Evolutionary conservation across 1,140 invertebrate genomes (phyloP), one percentile per base, ranked within the genome.

Genomic region (Nixonia krombeini): DNA sequence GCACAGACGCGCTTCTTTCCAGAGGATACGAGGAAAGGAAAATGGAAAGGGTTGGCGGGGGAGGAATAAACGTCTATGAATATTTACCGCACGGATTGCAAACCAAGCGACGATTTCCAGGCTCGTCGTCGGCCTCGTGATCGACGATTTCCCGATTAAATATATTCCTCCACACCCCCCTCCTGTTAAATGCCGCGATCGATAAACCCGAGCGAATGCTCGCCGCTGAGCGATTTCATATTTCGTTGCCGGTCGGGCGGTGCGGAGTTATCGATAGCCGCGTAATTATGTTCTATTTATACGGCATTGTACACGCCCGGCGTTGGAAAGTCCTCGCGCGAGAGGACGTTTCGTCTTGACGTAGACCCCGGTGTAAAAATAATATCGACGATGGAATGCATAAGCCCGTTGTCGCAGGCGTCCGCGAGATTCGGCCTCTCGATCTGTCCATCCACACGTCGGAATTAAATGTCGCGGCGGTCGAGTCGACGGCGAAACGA

Each of bases 301-400:
- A 41, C 12, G 5, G 4, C 18, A 1, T 23, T 21, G 21, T n/a
- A 13, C 18, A 23, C 38, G 38, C 18, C 23, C 23, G 38, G 23
- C 38, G 21, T 41, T 41, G 9, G 12, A 41, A 41, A 41, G 15
- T 17, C 15, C 38, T 21, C 21, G 6, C 2, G 21, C 28, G 25
- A 29, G 42, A 31, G 42, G 42, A 28, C 21, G 38, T 41, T n/a
- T 38, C 9, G n/a, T 38, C 15, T 17, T 9, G 23, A 29, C 15
- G 13, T 23, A 25, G 18, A 17, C 15, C 3, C 7, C 26, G 42
- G 45, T 18, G 8, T 47, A 47, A 47, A 33, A 47, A 47, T 47
- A 47, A 17, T 17, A n/a, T 23, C 12, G 28, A 49, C 15, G 46
- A 49, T 37, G 12, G 33, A 49, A 49, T 16, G 46, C 33, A 37